A percentile compares a stretch with the other conserved stretches of the same genome.
Conservation (phyloP, 2,113 vertebrate genomes). For the Ibidorhyncha struthersii region DNA sequence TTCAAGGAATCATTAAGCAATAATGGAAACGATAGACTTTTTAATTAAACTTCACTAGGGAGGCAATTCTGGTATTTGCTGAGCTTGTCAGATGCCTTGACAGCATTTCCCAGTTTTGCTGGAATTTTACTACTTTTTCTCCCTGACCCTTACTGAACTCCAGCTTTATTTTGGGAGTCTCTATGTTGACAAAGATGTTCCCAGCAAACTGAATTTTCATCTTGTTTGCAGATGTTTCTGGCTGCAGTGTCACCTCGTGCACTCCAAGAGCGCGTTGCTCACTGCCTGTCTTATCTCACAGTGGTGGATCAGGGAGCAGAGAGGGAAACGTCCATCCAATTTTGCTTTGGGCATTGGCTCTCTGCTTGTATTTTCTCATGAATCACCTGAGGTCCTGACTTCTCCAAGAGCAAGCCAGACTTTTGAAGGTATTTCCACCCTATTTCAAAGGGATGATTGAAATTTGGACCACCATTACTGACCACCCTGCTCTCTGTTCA, state of each 20-base stretch:
- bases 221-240: background rate
- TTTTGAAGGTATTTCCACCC: background rate
- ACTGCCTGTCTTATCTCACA: background rate
- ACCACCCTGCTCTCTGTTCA: background rate
- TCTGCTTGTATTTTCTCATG: background rate
- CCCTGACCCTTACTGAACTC: background rate
- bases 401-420: background rate
- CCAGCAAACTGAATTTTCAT: background rate
- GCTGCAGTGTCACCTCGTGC: background rate
- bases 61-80: conserved; percentile 36
- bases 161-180: background rate
- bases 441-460: background rate
- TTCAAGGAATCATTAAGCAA: conserved; percentile 42
- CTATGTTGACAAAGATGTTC: background rate
- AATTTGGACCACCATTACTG: background rate
- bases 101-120: background rate
- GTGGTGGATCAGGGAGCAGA: fast-evolving
- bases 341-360: background rate
- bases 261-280: fast-evolving
- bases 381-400: background rate
- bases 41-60: conserved; percentile 52
- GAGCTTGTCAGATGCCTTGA: background rate
- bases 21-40: conserved; percentile 28
- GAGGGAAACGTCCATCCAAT: background rate
- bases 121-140: background rate